Percentiles rank a stretch among this genome's conserved stretches.
phyloP scores from a whole-genome alignment of 2,113 vertebrate genomes.

The Crotalus helleri region DNA sequence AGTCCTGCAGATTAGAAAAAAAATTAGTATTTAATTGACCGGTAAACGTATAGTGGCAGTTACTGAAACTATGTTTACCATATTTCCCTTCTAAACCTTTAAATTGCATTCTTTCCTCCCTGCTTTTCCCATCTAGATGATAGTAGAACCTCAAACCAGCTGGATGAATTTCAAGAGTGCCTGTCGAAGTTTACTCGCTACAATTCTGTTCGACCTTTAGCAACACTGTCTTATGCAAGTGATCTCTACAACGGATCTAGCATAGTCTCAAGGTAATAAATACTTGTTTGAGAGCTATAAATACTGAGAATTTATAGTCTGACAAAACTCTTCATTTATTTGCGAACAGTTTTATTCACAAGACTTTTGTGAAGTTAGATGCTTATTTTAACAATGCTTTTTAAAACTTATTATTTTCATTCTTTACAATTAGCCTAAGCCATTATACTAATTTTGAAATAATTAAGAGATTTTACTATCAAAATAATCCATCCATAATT shows the following conservation, averaged over 20 bases:
- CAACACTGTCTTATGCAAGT: constrained; percentile 94
- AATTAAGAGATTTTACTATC: not conserved
- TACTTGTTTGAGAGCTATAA: not conserved
- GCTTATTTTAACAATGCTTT: not conserved
- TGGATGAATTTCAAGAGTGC: constrained; percentile 99
- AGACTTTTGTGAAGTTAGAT: not conserved
- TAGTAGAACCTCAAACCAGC: constrained; percentile 89
- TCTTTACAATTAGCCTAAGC: not conserved
- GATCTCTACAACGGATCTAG: constrained; percentile 99
- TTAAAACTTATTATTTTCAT: not conserved
- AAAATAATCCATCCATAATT: not conserved
- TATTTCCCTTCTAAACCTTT: not conserved
- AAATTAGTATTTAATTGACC: not conserved
- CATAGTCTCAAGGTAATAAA: constrained; percentile 94
- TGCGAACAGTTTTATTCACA: not conserved
- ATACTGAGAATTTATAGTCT: not conserved
- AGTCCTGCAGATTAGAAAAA: constrained; percentile 8
- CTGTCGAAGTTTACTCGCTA: constrained; percentile 97
- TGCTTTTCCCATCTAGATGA: constrained; percentile 76
- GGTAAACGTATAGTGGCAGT: not conserved
- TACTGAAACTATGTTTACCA: not conserved
- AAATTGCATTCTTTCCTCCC: not conserved
- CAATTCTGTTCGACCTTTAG: constrained; percentile 93
- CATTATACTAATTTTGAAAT: not conserved
- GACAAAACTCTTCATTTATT: not conserved